phyloP scores from a whole-genome alignment of 1,140 invertebrate species.

The Drosophila pseudoananassae region DNA sequence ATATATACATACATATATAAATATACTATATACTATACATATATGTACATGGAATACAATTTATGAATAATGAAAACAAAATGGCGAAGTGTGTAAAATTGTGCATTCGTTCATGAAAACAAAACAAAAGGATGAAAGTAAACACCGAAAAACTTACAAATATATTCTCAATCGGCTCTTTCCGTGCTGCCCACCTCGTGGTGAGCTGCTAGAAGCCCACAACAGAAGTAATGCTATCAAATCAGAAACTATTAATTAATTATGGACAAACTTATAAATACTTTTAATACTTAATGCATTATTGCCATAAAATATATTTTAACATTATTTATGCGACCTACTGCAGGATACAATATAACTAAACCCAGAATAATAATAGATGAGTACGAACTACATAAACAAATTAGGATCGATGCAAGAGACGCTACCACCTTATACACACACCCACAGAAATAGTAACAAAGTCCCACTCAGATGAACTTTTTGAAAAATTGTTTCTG shows the following conservation, averaged over 20 bases:
- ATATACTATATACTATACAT: constrained; percentile 68
- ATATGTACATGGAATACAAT: constrained; percentile 76
- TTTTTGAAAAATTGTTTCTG: constrained; percentile 31
- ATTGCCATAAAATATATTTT: constrained; percentile 72
- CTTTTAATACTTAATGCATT: constrained; percentile 72
- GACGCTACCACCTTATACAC: constrained; percentile 47
- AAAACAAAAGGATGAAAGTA: constrained; percentile 76
- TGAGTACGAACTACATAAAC: constrained; percentile 64
- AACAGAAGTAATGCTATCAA: constrained; percentile 72
- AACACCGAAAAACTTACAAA: constrained; percentile 79
- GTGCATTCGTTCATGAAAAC: constrained; percentile 81
- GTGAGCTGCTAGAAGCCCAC: constrained; percentile 57
- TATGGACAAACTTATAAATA: constrained; percentile 74
- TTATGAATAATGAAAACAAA: constrained; percentile 72
- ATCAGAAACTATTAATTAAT: constrained; percentile 72
- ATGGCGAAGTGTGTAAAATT: constrained; percentile 81
- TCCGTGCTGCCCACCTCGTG: constrained; percentile 36
- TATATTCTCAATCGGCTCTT: constrained; percentile 72
- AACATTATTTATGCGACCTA: constrained; percentile 75
- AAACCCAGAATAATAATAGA: constrained; percentile 65
- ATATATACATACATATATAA: constrained; percentile 59
- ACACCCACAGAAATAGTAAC: constrained; percentile 32
- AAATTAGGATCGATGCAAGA: constrained; percentile 50
- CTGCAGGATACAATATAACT: constrained; percentile 66
- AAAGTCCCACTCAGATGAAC: constrained; percentile 25